Evolutionary conservation across 1,140 invertebrate species (phyloP), one percentile per base, ranked within the genome.

Genomic region (Lasioglossum albipes): DNA sequence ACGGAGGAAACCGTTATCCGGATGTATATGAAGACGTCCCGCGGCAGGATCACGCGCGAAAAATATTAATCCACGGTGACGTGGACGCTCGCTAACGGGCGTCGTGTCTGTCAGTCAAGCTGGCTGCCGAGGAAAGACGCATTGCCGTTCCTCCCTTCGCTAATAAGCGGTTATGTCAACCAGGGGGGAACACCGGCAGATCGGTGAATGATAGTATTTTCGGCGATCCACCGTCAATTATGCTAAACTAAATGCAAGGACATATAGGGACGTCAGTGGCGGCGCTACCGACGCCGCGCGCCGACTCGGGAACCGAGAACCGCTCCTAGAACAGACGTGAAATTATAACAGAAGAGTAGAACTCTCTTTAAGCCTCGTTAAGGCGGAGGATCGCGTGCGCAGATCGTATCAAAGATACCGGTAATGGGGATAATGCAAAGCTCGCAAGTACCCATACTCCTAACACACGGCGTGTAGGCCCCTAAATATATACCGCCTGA

Each of bases 11-110:
- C 84, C 85, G 85, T 86, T 87, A 86, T 64, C 49, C 65, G 27
- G 5, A 57, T 31, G 72, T 49, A 85, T 84, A 85, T 84, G 74
- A 84, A 85, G 79, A 82, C 54, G 49, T 82, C 75, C 70, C 27
- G 31, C 42, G 42, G 71, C 45, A 73, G n/a, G 77, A 74, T 73
- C 69, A 41, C 66, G 87, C 74, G 87, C 84, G 85, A 91, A 90
- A 90, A 90, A 90, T 89, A 90, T 88, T 90, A 89, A 90, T 90
- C 77, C 84, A 66, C 49, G 65, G 73, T 81, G 80, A 87, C 79
- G 73, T 70, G 75, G 71, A 59, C 73, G 54, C 42, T 36, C 52
- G 20, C 62, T 57, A 81, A 77, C 72, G 41, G 71, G 68, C 75
- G 61, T 69, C 83, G 62, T 78, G 61, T 78, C 85, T 79, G 84